Evolutionary conservation across 2,113 vertebrate genomes (phyloP).

Genomic region (Lucifuga dentata): DNA sequence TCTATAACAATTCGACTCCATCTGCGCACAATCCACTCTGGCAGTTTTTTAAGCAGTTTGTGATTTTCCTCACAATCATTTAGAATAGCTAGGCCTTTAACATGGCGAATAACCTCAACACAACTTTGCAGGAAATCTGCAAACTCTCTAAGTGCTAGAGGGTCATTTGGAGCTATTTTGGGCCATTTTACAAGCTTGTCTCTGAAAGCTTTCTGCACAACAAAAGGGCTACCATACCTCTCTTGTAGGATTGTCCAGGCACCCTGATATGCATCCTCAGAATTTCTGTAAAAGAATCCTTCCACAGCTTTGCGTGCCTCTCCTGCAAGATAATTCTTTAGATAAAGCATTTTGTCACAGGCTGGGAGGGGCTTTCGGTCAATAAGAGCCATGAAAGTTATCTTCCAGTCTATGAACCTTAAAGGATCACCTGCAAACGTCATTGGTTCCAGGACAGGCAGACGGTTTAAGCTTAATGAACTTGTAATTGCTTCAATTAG

Average conservation of each 20-base stretch:
- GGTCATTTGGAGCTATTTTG: too few species aligned
- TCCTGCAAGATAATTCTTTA: conserved; percentile 29
- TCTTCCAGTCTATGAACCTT: conserved; percentile 37
- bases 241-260: conserved; percentile 31
- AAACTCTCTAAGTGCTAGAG: too few species aligned
- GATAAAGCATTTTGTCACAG: conserved; percentile 41
- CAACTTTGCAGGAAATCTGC: too few species aligned
- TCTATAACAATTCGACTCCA: too few species aligned
- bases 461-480: conserved; percentile 16
- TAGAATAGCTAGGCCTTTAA: too few species aligned
- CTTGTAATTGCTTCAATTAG: conserved; percentile 30
- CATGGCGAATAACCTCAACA: too few species aligned
- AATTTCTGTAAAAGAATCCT: conserved; percentile 34
- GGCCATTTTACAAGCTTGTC: too few species aligned
- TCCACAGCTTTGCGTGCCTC: conserved; percentile 39
- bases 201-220: too few species aligned
- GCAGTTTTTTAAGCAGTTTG: too few species aligned
- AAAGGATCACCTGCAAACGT: conserved; percentile 35
- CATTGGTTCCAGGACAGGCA: conserved; percentile 29
- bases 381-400: conserved; percentile 30
- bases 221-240: too few species aligned
- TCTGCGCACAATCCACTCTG: too few species aligned
- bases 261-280: conserved; percentile 33
- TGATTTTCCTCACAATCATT: too few species aligned
- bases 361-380: conserved; percentile 10